phyloP scores from a whole-genome alignment of 2,888 invertebrate genomes.

The Amphiduros pacificus region DNA sequence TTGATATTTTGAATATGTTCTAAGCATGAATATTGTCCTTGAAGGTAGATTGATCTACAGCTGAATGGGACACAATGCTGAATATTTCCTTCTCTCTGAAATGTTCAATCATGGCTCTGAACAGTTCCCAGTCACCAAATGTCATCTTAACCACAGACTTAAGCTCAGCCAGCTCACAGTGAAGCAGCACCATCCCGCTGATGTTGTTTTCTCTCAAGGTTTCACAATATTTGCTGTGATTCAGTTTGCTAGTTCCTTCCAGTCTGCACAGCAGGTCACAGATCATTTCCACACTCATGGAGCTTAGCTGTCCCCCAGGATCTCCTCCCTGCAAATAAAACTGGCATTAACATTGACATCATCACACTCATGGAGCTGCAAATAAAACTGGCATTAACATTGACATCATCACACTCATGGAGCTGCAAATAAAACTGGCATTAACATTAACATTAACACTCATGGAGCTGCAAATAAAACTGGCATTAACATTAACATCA shows the following conservation, averaged over 20 bases:
- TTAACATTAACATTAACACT: no score
- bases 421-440: no score
- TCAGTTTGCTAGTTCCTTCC: slow-evolving; percentile 68
- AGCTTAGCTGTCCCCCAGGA: slow-evolving; percentile 31
- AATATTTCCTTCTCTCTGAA: slow-evolving; percentile 23
- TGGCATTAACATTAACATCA: no score
- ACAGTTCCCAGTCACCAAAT: slow-evolving; percentile 97
- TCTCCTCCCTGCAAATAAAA: slow-evolving; percentile 31
- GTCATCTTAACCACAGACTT: slow-evolving; percentile 72
- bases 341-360: no score
- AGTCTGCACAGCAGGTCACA: slow-evolving; percentile 73
- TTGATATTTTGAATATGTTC: no score
- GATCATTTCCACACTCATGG: slow-evolving; percentile 65
- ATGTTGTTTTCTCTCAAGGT: slow-evolving; percentile 80
- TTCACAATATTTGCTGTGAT: slow-evolving; percentile 65
- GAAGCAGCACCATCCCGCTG: slow-evolving; percentile 82
- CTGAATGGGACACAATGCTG: no score
- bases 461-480: no score
- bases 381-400: no score
- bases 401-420: no score
- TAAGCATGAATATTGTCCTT: no score
- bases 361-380: no score
- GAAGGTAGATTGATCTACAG: no score
- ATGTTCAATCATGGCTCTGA: slow-evolving; percentile 56
- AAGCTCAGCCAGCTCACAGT: slow-evolving; percentile 84